Evolutionary conservation across 2,797 vertebrate genomes (phyloP), one percentile per base, ranked within the genome.

Genomic region (Zenarchopterus dispar): DNA sequence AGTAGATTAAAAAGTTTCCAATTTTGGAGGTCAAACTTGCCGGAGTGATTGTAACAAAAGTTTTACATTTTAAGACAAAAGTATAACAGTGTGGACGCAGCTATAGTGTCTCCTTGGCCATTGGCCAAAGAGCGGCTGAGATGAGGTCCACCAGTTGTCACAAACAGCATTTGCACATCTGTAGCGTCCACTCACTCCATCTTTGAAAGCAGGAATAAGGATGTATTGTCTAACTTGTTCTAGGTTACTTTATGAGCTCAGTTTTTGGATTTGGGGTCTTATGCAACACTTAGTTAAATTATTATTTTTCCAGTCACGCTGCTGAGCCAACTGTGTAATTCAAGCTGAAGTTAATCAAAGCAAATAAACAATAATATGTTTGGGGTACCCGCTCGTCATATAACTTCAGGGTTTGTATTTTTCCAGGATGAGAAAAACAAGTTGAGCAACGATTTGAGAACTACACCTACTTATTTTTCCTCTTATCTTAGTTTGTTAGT

Each of bases 291-390:
- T 64, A 46, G 10, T 50, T 55, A 19, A 56, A 39, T 50, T n/a
- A 54, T 56, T 9, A 24, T 56, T 55, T 69, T 62, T 65, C 65
- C 75, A 50, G 26, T 56, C 42, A 45, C 1, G 6, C n/a, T 2
- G 21, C 64, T 62, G 36, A 67, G 63, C 47, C 67, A 84, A 42
- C 8, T 55, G 47, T 66, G 53, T 54, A 76, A 67, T 8, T 22
- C 44, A 63, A 48, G 28, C 67, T 72, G 53, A 47, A 68, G 55
- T 73, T 70, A 64, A 77, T 74, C 70, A 53, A 79, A 77, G 65
- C 52, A 78, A 80, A 80, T 54, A 78, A 78, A 85, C 65, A 75
- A 60, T 57, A 41, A 57, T 36, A 42, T 61, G 61, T 72, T 68
- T 50, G 10, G 22, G 36, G 13, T 2, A 39, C 36, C 7, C 36